These are phyloP conservation scores for Phrynocephalus versicolor DNA, from an alignment of 2,113 vertebrate genomes.

Conservation along the genomic window DNA sequence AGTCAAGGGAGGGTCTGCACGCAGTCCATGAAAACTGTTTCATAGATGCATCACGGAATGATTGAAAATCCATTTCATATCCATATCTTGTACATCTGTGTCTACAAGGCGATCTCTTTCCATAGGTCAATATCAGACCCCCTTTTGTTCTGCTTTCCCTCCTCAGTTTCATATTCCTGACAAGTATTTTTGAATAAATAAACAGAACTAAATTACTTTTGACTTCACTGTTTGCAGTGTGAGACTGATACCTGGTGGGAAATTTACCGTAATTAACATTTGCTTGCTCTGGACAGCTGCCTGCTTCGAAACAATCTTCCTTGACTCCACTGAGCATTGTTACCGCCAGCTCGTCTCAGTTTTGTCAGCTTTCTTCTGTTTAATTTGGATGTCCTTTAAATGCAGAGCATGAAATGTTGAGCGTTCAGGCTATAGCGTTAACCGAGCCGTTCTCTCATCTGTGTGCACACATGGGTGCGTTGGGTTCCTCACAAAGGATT, in stretches of 20 bases:
- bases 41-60: not conserved
- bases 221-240: constrained; percentile 3
- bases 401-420: constrained; percentile 56
- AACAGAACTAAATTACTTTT: not conserved
- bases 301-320: constrained; percentile 5
- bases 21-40: not conserved
- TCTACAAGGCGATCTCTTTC: not conserved
- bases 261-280: constrained; percentile 36
- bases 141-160: not conserved
- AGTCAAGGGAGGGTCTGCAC: not conserved
- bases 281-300: constrained; percentile 50
- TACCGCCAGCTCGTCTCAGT: constrained; percentile 4
- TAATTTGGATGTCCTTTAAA: constrained; percentile 60
- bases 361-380: constrained; percentile 35
- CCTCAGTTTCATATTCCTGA: not conserved
- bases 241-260: constrained; percentile 26
- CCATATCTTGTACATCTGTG: not conserved
- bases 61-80: not conserved
- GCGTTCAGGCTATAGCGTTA: constrained; percentile 58
- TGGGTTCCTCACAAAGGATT: constrained; percentile 63
- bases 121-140: not conserved
- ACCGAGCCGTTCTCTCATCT: constrained; percentile 55
- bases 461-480: constrained; percentile 43
- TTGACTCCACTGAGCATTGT: constrained; percentile 8
- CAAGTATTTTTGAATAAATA: not conserved